A percentile compares a stretch with the other conserved stretches of the same genome.
Evolutionary conservation across 1,140 invertebrate species (phyloP).

Genomic region (Penaeus chinensis): DNA sequence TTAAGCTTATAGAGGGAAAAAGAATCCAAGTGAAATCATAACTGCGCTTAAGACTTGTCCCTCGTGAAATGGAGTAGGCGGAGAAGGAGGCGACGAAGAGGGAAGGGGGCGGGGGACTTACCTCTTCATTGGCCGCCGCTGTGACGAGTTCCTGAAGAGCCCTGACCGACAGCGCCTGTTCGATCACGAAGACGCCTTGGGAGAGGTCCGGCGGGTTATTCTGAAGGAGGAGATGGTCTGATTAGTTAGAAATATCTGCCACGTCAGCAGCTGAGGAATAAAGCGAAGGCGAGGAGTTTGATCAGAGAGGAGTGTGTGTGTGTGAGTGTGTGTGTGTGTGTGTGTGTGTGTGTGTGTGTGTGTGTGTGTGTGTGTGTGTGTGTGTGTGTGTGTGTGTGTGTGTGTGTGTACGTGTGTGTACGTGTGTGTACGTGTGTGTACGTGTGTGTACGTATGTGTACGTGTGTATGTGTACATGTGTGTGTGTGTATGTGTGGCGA

Average conservation of each 20-base stretch:
- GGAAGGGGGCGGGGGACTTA: conserved; percentile 15
- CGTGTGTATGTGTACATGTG: background rate
- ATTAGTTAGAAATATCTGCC: background rate
- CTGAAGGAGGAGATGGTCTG: conserved; percentile 71
- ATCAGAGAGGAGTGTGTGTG: background rate
- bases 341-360: background rate
- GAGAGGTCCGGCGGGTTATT: conserved; percentile 98
- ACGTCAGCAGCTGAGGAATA: background rate
- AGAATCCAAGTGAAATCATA: too few relatives aligned
- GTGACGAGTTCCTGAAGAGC: conserved; percentile 98
- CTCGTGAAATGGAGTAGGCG: too few relatives aligned
- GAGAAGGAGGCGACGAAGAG: too few relatives aligned
- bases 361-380: conserved; percentile 26
- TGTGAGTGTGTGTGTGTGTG: background rate
- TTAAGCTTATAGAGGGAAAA: too few relatives aligned
- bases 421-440: background rate
- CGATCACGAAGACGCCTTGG: conserved; percentile 98
- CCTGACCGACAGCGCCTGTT: conserved; percentile 98
- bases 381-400: background rate
- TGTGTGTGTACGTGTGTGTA: background rate
- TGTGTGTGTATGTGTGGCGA: too few relatives aligned
- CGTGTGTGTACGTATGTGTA: background rate
- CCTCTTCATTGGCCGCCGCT: conserved; percentile 78
- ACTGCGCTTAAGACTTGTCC: too few relatives aligned
- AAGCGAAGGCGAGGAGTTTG: background rate